Conservation (phyloP, 2,113 vertebrate species). For the Catharus minimus region DNA sequence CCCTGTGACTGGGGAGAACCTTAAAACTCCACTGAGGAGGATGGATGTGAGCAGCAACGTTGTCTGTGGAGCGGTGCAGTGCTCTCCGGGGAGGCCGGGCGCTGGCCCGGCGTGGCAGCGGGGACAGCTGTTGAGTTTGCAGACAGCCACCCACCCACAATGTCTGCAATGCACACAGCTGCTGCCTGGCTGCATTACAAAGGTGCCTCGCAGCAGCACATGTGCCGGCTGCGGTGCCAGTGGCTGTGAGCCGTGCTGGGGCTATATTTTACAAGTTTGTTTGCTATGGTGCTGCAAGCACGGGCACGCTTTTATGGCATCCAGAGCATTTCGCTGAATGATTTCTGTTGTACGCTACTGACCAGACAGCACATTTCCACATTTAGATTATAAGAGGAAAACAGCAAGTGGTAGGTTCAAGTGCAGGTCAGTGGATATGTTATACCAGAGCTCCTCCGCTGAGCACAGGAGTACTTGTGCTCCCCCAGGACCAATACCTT, state of each 20-base stretch:
- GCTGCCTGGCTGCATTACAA: conserved; percentile 65
- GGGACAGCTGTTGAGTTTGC: conserved; percentile 54
- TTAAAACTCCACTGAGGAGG: not conserved
- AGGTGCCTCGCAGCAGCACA: conserved; percentile 64
- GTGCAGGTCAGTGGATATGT: conserved; percentile 67
- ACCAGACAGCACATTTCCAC: conserved; percentile 69
- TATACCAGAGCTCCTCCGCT: conserved; percentile 10
- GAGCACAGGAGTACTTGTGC: not conserved
- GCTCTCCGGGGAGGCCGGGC: not conserved
- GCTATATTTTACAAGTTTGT: conserved; percentile 54
- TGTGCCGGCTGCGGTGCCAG: conserved; percentile 3
- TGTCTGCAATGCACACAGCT: conserved; percentile 72
- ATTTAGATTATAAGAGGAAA: conserved; percentile 75
- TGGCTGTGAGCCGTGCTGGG: not conserved
- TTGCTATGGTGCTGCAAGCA: conserved; percentile 45
- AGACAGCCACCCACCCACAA: conserved; percentile 64
- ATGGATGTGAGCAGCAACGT: not conserved
- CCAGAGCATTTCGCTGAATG: conserved; percentile 58
- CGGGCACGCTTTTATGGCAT: conserved; percentile 70
- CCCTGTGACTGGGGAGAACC: not conserved
- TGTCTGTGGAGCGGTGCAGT: not conserved
- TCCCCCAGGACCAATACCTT: not conserved
- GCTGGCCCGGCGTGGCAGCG: not conserved
- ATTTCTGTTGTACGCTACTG: conserved; percentile 49
- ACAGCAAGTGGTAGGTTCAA: conserved; percentile 81